Evolutionary conservation across 2,113 vertebrate species (phyloP).

Genomic region (Chroicocephalus ridibundus): DNA sequence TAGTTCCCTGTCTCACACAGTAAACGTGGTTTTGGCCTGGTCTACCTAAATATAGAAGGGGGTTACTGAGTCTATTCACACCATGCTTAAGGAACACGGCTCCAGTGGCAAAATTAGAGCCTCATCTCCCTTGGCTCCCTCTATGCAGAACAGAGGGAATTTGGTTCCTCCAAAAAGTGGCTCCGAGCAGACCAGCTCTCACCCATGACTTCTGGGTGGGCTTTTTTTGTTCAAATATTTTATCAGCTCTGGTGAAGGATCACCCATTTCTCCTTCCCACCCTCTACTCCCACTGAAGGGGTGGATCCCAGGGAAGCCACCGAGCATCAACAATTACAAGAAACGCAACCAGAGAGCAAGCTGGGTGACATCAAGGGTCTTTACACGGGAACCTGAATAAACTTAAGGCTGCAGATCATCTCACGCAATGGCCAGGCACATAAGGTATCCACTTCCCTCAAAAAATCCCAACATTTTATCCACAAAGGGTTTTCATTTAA

Average conservation of each 20-base stretch:
- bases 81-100: background rate
- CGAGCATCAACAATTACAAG: background rate
- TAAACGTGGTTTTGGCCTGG: background rate
- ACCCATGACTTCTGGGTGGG: background rate
- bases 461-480: background rate
- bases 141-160: background rate
- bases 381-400: background rate
- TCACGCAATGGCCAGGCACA: background rate
- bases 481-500: background rate
- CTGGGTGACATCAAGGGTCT: background rate
- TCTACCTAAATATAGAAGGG: background rate
- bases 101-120: background rate
- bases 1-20: rapidly evolving
- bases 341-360: background rate
- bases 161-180: background rate
- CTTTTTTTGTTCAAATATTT: background rate
- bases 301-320: background rate
- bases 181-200: background rate
- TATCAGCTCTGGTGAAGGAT: background rate
- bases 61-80: background rate
- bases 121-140: background rate
- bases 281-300: rapidly evolving
- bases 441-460: background rate
- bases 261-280: background rate
- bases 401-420: background rate